Percentiles rank a stretch among this genome's conserved stretches.
These are phyloP conservation scores for Eleginops maclovinus DNA, from an alignment of 2,113 vertebrate species.

Conservation along the genomic window DNA sequence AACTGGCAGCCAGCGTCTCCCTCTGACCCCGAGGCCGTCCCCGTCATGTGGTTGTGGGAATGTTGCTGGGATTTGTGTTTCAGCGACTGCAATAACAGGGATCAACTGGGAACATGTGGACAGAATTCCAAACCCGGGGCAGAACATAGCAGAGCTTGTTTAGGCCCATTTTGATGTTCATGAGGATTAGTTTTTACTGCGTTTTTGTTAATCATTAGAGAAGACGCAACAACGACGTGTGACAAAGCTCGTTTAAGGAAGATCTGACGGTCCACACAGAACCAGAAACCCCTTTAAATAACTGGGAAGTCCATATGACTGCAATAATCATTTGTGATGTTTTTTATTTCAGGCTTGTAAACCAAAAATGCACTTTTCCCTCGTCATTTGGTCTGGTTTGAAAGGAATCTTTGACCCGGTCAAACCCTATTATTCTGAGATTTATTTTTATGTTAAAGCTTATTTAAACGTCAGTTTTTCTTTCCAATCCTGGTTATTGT, in stretches of 20 bases:
- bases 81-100: slow-evolving; percentile 69
- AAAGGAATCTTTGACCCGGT: not conserved
- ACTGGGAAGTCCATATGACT: too few species aligned
- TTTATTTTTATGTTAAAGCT: too few species aligned
- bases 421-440: not conserved
- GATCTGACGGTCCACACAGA: slow-evolving; percentile 20
- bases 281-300: too few species aligned
- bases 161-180: slow-evolving; percentile 42
- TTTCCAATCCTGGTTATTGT: not conserved
- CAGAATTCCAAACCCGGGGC: slow-evolving; percentile 65
- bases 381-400: not conserved
- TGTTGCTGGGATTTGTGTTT: slow-evolving; percentile 74
- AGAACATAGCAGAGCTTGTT: slow-evolving; percentile 54
- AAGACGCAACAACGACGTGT: slow-evolving; percentile 16
- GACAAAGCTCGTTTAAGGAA: slow-evolving; percentile 10
- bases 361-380: not conserved
- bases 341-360: slow-evolving; percentile 11
- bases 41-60: slow-evolving; percentile 74
- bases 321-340: not conserved
- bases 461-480: not conserved
- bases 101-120: slow-evolving; percentile 77
- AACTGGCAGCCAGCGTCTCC: slow-evolving; percentile 33
- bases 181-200: slow-evolving; percentile 45
- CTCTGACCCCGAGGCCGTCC: slow-evolving; percentile 58
- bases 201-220: slow-evolving; percentile 60